A percentile compares a stretch with the other conserved stretches of the same genome.
Evolutionary conservation across 2,888 invertebrate species (phyloP).

Genomic region (Emmelina monodactyla): DNA sequence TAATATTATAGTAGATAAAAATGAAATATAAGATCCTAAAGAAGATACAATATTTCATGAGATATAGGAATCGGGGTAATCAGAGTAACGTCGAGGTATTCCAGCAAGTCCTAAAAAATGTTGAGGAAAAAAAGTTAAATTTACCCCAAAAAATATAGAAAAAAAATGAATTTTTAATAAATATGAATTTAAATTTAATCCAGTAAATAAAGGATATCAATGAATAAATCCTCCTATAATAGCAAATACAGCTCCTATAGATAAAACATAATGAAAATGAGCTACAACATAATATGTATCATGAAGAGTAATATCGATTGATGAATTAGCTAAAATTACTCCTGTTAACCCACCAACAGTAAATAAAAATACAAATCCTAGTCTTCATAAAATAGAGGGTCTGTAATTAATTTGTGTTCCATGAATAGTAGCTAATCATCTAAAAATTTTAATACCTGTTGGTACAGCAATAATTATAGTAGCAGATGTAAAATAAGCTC

Average conservation of each 20-base stretch:
- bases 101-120: conserved; percentile 67
- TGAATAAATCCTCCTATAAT: conserved; percentile 77
- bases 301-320: conserved; percentile 78
- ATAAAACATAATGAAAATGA: conserved; percentile 83
- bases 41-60: conserved; percentile 74
- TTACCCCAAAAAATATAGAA: conserved; percentile 78
- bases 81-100: conserved; percentile 79
- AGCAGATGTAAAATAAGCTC: conserved; percentile 84
- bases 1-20: conserved; percentile 65
- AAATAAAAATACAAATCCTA: conserved; percentile 82
- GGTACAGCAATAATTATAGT: conserved; percentile 89
- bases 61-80: conserved; percentile 73
- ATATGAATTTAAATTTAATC: conserved; percentile 64
- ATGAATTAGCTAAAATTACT: conserved; percentile 75
- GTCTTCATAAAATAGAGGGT: conserved; percentile 69
- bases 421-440: conserved; percentile 75
- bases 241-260: conserved; percentile 81
- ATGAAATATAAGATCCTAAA: conserved; percentile 71
- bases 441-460: conserved; percentile 84
- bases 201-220: conserved; percentile 75
- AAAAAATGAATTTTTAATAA: conserved; percentile 75
- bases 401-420: conserved; percentile 69
- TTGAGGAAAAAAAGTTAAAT: conserved; percentile 83
- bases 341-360: conserved; percentile 77
- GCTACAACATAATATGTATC: conserved; percentile 88